Base-by-base conservation (phyloP, 2,797 vertebrate species). In the Margarornis squamiger region DNA sequence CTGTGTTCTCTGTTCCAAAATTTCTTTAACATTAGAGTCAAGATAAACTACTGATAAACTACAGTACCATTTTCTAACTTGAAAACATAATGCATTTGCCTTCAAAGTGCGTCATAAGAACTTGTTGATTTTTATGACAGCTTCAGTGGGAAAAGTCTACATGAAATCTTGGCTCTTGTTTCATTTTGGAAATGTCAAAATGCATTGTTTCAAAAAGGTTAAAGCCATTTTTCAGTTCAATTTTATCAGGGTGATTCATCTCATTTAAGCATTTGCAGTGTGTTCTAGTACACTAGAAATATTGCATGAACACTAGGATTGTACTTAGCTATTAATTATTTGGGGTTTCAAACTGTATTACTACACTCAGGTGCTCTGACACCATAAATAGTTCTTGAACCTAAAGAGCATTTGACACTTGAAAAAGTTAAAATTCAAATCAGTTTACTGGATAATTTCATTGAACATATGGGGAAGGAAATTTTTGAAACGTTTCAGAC, bases 171-270 rank as follows among this genome's bases (percentile, higher is more conserved):
- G 86, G 61, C 74, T 90, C 51, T 57, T 46, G 63, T 71, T 95
- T 91, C 74, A 61, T 88, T 93, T 78, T 46, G 38, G 27, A 95
- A 95, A 97, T 94, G 92, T 93, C 92, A 95, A 93, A 95, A 92
- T 49, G 48, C 45, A 79, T 92, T 96, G 83, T 94, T 94, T 90
- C 39, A 41, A 76, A 92, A 96, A 95, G 91, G 92, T 96, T 96
- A 92, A 92, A 85, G 81, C 58, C 77, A 77, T 83, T 91, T 95
- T 88, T 95, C 79, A 65, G 52, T 80, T 96, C 65, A 17, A n/a
- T 43, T 87, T 96, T 88, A 88, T 86, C 63, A 57, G 19, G 15
- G 32, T 92, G 85, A 94, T 92, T 92, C 45, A 91, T 88, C 45
- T 89, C 54, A 82, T 91, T 86, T 86, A 91, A 27, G 51, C 23